Percentiles rank a stretch among this genome's conserved stretches.
Evolutionary conservation across 2,113 vertebrate genomes (phyloP).

Genomic region (Thunnus thynnus): DNA sequence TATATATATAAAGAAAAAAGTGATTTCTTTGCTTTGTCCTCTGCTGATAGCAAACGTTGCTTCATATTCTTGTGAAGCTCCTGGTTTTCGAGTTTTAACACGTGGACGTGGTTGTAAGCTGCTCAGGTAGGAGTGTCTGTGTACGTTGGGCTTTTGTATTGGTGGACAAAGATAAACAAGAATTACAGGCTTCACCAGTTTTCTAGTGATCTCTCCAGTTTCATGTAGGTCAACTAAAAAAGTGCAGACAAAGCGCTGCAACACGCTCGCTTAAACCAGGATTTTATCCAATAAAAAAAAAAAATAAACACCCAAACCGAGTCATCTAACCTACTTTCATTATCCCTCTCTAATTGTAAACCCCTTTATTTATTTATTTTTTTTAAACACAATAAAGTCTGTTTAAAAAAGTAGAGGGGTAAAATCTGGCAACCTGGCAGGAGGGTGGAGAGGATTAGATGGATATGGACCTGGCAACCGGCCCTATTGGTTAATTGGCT

Average conservation of each 20-base stretch:
- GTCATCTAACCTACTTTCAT: slow-evolving; percentile 13
- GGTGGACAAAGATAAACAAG: background rate
- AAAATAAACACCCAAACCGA: background rate
- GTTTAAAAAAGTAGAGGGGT: slow-evolving; percentile 6
- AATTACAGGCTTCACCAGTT: background rate
- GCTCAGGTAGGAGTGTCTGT: background rate
- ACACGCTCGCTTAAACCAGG: background rate
- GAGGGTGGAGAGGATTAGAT: slow-evolving; percentile 45
- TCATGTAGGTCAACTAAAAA: background rate
- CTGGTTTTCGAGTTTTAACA: background rate
- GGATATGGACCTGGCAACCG: slow-evolving; percentile 56
- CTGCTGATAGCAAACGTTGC: slow-evolving; percentile 2
- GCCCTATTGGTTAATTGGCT: slow-evolving; percentile 69
- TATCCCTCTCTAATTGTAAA: slow-evolving; percentile 20
- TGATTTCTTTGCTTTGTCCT: background rate
- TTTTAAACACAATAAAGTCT: slow-evolving; percentile 18
- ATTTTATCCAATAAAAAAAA: background rate
- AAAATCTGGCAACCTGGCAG: slow-evolving; percentile 53
- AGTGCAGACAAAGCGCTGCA: slow-evolving; percentile 12
- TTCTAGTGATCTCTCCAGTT: background rate
- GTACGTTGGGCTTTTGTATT: background rate
- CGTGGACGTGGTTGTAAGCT: background rate
- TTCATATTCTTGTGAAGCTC: background rate
- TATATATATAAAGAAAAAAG: too few relatives aligned
- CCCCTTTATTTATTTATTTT: background rate